These are phyloP conservation scores for Agonum fuliginosum DNA, from an alignment of 2,888 invertebrate genomes.

Conservation along the genomic window DNA sequence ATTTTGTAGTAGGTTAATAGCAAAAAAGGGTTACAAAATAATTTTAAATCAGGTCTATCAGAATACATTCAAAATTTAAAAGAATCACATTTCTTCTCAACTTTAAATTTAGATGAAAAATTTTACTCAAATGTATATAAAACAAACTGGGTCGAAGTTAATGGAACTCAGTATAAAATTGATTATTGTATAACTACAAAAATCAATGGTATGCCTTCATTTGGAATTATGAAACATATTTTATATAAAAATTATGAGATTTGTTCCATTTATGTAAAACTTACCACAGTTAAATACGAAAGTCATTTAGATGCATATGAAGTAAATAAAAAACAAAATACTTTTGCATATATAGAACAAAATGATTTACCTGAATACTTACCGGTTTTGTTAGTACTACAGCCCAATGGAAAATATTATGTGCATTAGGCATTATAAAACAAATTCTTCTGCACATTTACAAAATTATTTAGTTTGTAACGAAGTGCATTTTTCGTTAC, in stretches of 20 bases:
- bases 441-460: not conserved
- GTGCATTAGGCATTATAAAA: too few relatives aligned
- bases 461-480: not conserved
- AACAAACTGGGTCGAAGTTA: not conserved
- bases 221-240: too few relatives aligned
- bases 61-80: not conserved
- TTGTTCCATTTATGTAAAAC: slow-evolving; percentile 23
- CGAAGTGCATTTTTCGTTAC: too few relatives aligned
- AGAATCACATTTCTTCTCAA: not conserved
- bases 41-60: not conserved
- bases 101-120: not conserved
- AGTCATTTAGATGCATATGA: slow-evolving; percentile 19
- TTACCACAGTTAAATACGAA: slow-evolving; percentile 6
- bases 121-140: slow-evolving; percentile 11
- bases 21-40: slow-evolving; percentile 7
- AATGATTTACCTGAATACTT: not conserved
- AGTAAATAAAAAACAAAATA: not conserved
- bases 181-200: slow-evolving; percentile 12
- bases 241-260: slow-evolving; percentile 6
- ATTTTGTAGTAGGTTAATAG: slow-evolving; percentile 25
- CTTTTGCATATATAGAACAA: not conserved
- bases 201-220: too few relatives aligned
- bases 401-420: not conserved
- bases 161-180: slow-evolving; percentile 20
- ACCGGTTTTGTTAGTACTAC: not conserved